Evolutionary conservation across 1,140 invertebrate genomes (phyloP).

Genomic region (Cepaea nemoralis): DNA sequence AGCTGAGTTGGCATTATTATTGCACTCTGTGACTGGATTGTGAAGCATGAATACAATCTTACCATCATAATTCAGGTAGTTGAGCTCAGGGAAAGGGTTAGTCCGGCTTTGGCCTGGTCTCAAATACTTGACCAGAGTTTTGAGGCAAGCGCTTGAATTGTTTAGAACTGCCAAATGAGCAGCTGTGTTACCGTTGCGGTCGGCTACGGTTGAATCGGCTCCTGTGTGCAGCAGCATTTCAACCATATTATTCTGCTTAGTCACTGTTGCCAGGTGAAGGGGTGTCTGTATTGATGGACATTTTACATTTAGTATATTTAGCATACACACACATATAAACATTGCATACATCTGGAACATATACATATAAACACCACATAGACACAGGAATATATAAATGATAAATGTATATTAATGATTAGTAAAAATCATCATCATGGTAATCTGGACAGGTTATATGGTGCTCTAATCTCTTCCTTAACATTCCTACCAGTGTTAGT

Average conservation of each 20-base stretch:
- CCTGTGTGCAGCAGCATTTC: conserved; percentile 80
- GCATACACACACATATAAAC: background rate
- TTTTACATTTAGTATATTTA: background rate
- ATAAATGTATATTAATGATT: background rate
- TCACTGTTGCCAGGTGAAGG: conserved; percentile 82
- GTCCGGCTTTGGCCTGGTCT: conserved; percentile 48
- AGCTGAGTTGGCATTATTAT: too few species aligned
- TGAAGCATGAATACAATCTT: conserved; percentile 26
- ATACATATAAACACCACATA: background rate
- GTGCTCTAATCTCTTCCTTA: too few species aligned
- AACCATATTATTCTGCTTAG: conserved; percentile 77
- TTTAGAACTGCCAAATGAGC: conserved; percentile 84
- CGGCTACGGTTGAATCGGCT: conserved; percentile 72
- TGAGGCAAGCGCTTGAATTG: conserved; percentile 81
- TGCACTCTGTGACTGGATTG: too few species aligned
- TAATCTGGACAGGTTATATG: too few species aligned
- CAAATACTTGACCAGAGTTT: conserved; percentile 79
- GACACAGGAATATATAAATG: background rate
- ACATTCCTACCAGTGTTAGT: too few species aligned
- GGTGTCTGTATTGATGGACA: conserved; percentile 74
- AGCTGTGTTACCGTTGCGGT: conserved; percentile 67
- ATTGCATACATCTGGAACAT: background rate
- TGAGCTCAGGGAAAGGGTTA: conserved; percentile 65
- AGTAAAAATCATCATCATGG: too few species aligned
- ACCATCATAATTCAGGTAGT: conserved; percentile 67